Base-by-base conservation (phyloP, 2,888 invertebrate genomes). In the Drosophila nr. perissopoda region DNA sequence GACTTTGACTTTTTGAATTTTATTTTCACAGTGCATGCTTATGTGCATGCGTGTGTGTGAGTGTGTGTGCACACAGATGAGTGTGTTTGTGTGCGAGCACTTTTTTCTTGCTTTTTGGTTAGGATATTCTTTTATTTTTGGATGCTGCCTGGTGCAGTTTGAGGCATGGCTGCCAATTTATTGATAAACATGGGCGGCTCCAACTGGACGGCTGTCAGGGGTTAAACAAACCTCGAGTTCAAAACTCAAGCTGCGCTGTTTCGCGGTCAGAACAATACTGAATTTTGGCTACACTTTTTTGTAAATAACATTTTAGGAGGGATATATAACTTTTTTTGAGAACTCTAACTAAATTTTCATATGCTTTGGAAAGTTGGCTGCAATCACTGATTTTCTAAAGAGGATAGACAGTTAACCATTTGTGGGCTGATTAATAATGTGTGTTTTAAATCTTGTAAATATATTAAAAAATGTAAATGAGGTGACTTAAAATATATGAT, bases 121-220 rank as follows among this genome's bases (percentile, higher is more conserved):
- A 76, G 71, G 40, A 34, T 42, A 60, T 75, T 65, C 51, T 66
- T 72, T 73, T 72, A 48, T 82, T 74, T 56, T 59, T 27, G 38
- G 49, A 34, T 59, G 53, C 29, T 74, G 69, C 59, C 69, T 56
- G 56, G 53, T 65, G 64, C 73, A 74, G 75, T 80, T 82, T 76
- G 87, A 76, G 84, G 73, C 74, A 69, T 62, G 76, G 69, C 82
- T 82, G 83, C 78, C 85, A 84, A 78, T 82, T 85, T 87, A 87
- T 85, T 84, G 85, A 87, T 87, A 85, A 87, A 87, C 83, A 81
- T 71, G 63, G 73, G 56, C 31, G 63, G 25, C 60, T 29, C 42
- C 48, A 49, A 34, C 48, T 38, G 52, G n/a, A 21, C 18, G 21
- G 21, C 59, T 67, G 76, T 62, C 58, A 54, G 71, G 65, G 76